A percentile compares a stretch with the other conserved stretches of the same genome.
Conservation (phyloP, 1,140 invertebrate species). For the Drosophila rhopaloa region DNA sequence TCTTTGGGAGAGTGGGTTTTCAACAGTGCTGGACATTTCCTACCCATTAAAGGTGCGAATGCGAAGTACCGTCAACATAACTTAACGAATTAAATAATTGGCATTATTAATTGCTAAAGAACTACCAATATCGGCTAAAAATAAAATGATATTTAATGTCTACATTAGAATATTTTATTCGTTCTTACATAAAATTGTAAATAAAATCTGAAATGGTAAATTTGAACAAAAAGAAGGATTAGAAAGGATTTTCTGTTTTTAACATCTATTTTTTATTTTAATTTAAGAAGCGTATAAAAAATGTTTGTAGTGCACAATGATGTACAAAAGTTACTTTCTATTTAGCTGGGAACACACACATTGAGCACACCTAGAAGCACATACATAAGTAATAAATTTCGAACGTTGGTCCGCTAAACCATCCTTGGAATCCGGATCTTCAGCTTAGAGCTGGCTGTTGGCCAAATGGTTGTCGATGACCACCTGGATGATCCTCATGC, state of each 20-base stretch:
- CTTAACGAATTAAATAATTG: too few relatives aligned
- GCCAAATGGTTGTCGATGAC: constrained; percentile 76
- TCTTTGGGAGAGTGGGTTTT: constrained; percentile 98
- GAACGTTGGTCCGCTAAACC: constrained; percentile 23
- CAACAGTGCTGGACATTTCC: constrained; percentile 98
- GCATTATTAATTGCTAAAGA: too few relatives aligned
- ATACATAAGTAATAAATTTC: constrained; percentile 23
- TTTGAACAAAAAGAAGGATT: too few relatives aligned
- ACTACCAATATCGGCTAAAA: too few relatives aligned
- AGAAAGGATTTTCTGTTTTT: too few relatives aligned
- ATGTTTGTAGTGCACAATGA: constrained; percentile 24
- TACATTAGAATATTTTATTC: too few relatives aligned
- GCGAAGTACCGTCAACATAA: constrained; percentile 13
- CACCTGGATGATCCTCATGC: constrained; percentile 74
- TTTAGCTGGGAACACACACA: constrained; percentile 36
- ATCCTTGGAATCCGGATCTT: not conserved
- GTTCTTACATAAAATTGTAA: too few relatives aligned
- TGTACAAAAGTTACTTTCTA: constrained; percentile 43
- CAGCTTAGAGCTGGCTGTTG: constrained; percentile 67
- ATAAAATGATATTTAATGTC: too few relatives aligned
- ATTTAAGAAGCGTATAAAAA: not conserved
- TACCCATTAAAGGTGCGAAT: constrained; percentile 93
- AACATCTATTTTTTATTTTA: too few relatives aligned
- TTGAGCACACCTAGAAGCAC: constrained; percentile 40
- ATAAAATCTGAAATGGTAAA: too few relatives aligned